These are phyloP conservation scores for Hyles lineata DNA, from an alignment of 2,888 invertebrate species.

Conservation along the genomic window DNA sequence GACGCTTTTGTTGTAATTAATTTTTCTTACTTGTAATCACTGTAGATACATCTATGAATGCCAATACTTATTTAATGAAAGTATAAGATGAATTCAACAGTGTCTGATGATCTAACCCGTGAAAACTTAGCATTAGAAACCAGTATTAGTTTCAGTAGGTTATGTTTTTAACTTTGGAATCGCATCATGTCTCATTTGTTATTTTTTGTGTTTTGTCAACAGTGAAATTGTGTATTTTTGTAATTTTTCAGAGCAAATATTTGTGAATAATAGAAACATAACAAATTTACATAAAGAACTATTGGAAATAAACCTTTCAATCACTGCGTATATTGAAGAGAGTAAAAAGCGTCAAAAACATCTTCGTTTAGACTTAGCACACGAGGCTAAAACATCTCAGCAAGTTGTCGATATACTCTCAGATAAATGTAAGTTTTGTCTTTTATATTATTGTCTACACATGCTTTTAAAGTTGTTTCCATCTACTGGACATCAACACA, in stretches of 20 bases:
- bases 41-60: conserved; percentile 49
- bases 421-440: conserved; percentile 63
- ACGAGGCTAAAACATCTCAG: conserved; percentile 67
- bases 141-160: conserved; percentile 76
- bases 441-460: background rate
- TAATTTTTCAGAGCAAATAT: conserved; percentile 76
- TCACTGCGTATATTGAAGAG: conserved; percentile 75
- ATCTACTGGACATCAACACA: too few relatives aligned
- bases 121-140: conserved; percentile 71
- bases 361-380: conserved; percentile 65
- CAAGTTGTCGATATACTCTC: conserved; percentile 72
- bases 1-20: conserved; percentile 45
- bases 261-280: conserved; percentile 65
- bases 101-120: conserved; percentile 71
- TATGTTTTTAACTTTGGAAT: conserved; percentile 69
- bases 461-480: too few relatives aligned
- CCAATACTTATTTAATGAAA: conserved; percentile 41
- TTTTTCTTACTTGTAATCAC: background rate
- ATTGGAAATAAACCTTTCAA: conserved; percentile 76
- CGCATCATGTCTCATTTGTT: conserved; percentile 60
- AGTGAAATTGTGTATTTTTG: conserved; percentile 45
- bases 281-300: conserved; percentile 69
- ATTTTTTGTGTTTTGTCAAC: conserved; percentile 39
- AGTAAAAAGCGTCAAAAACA: conserved; percentile 66
- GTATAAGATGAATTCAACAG: conserved; percentile 79